These are phyloP conservation scores for Pentamera pediparva DNA, from an alignment of 53 echinoderm and acorn worm genomes.

Conservation along the genomic window DNA sequence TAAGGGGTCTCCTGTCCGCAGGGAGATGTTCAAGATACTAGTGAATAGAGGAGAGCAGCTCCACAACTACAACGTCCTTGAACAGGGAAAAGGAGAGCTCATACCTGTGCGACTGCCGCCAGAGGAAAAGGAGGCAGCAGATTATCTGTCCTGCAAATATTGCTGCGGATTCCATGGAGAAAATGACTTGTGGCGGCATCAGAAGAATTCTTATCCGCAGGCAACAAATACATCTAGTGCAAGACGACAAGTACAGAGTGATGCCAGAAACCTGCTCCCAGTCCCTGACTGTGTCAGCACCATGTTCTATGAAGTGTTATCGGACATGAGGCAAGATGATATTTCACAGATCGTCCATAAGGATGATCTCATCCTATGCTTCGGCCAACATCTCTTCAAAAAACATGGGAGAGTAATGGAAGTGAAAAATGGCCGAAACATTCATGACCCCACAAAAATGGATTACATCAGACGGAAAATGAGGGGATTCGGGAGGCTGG, in stretches of 20 bases:
- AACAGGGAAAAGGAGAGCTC: neutral
- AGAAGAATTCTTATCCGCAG: neutral
- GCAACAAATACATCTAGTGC: too few species aligned
- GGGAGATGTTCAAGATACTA: too few species aligned
- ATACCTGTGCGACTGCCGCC: neutral
- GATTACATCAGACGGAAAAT: neutral
- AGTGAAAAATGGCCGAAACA: neutral
- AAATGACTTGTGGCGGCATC: neutral
- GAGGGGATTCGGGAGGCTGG: neutral
- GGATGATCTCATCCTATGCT: neutral
- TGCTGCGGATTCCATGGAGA: neutral
- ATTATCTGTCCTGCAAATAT: neutral
- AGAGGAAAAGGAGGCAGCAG: neutral
- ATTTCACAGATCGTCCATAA: neutral
- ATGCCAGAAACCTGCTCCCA: neutral
- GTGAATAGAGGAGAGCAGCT: too few species aligned
- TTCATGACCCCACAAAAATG: neutral
- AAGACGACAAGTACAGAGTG: neutral
- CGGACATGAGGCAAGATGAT: constrained; percentile 12
- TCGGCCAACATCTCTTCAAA: constrained; percentile 1
- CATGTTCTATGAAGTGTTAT: neutral
- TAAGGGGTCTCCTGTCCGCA: too few species aligned
- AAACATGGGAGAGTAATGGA: neutral
- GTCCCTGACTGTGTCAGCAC: neutral
- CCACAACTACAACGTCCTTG: too few species aligned